Percentiles rank a stretch among this genome's conserved stretches.
phyloP scores from a whole-genome alignment of 2,113 vertebrate genomes.

The Butorides virescens region DNA sequence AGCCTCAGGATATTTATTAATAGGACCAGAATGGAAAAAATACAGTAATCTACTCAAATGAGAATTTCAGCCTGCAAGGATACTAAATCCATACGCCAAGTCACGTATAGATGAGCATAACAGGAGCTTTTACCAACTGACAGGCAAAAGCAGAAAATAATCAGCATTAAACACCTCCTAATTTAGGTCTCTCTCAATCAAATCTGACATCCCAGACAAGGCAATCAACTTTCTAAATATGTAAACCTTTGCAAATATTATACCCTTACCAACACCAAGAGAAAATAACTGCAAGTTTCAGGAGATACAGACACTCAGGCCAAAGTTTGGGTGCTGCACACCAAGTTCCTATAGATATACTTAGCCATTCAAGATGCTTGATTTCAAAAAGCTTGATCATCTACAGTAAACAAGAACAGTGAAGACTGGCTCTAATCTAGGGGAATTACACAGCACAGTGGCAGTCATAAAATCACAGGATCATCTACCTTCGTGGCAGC shows the following conservation, averaged over 20 bases:
- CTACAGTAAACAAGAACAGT: neutral
- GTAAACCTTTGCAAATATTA: neutral
- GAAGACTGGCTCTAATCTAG: neutral
- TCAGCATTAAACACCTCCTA: neutral
- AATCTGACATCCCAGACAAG: neutral
- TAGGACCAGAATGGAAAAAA: conserved; percentile 27
- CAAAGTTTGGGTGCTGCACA: neutral
- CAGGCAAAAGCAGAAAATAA: neutral
- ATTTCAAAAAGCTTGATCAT: neutral
- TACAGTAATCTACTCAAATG: neutral
- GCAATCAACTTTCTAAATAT: neutral
- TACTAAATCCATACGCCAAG: neutral
- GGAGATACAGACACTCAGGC: neutral
- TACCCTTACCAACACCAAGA: neutral
- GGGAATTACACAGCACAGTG: neutral
- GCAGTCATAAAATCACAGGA: neutral
- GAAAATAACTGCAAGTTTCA: neutral
- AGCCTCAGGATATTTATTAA: conserved; percentile 2
- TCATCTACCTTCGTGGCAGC: neutral
- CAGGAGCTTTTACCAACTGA: neutral
- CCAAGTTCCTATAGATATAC: neutral
- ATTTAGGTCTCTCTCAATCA: neutral
- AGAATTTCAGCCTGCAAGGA: conserved; percentile 1
- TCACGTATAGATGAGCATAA: neutral
- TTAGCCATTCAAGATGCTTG: neutral